Percentiles rank a stretch among this genome's conserved stretches.
Evolutionary conservation across 2,888 invertebrate species (phyloP).

Genomic region (Isotomurus palustris): DNA sequence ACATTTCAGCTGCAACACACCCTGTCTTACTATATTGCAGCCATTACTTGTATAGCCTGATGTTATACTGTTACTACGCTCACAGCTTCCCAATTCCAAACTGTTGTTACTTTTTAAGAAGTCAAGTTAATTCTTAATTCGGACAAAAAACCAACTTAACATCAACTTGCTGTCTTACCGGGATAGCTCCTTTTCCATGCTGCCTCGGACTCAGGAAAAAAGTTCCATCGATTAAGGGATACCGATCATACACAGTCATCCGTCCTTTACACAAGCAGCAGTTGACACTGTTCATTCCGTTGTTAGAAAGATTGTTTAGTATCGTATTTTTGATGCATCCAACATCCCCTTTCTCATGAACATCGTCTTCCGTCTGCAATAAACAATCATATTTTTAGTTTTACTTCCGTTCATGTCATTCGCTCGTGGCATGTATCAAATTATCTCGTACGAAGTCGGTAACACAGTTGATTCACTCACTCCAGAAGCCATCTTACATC

Average conservation of each 20-base stretch:
- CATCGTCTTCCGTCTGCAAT: constrained; percentile 93
- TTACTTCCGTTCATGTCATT: too few species aligned
- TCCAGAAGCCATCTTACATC: too few species aligned
- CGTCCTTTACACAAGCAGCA: constrained; percentile 85
- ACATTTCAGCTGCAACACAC: too few species aligned
- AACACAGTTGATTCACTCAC: too few species aligned
- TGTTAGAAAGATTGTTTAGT: constrained; percentile 85
- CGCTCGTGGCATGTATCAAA: too few species aligned
- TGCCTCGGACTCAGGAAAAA: constrained; percentile 95
- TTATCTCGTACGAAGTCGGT: too few species aligned
- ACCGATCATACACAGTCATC: constrained; percentile 91
- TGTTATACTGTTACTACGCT: too few species aligned
- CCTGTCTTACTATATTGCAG: too few species aligned
- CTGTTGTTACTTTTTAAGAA: too few species aligned
- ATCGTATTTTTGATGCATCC: constrained; percentile 95
- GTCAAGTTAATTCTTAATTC: neutral
- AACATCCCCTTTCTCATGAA: constrained; percentile 97
- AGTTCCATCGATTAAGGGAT: constrained; percentile 94
- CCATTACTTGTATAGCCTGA: too few species aligned
- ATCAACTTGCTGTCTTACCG: constrained; percentile 12
- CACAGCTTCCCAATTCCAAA: too few species aligned
- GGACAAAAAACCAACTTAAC: neutral
- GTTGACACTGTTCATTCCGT: constrained; percentile 77
- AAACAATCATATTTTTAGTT: too few species aligned
- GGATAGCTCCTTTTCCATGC: constrained; percentile 76